phyloP scores from a whole-genome alignment of 2,113 vertebrate genomes.

The Elaphurus davidianus region DNA sequence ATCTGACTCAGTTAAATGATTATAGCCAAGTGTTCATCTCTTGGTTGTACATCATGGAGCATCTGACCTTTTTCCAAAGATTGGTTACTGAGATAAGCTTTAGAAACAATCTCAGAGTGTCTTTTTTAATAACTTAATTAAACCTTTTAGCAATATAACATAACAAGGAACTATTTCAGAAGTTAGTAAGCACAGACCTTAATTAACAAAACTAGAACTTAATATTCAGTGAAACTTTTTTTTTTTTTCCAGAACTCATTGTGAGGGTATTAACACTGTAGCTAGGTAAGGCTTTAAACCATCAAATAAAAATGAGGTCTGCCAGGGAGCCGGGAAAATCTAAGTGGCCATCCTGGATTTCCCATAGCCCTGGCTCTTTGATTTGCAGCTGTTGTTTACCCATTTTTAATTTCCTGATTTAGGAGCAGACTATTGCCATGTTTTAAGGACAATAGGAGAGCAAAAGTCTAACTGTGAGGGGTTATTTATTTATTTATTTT shows the following conservation, averaged over 20 bases:
- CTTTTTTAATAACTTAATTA: not conserved
- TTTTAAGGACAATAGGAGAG: not conserved
- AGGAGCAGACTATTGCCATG: not conserved
- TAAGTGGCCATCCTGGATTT: not conserved
- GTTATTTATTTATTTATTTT: not conserved
- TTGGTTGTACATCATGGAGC: not conserved
- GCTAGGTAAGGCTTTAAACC: not conserved
- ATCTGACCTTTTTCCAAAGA: not conserved
- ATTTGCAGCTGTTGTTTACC: not conserved
- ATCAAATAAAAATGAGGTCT: not conserved
- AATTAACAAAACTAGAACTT: not conserved
- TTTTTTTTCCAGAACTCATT: not conserved
- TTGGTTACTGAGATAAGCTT: not conserved
- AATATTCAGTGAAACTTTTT: not conserved
- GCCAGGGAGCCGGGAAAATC: not conserved
- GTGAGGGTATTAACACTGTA: not conserved
- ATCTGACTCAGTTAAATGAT: not conserved
- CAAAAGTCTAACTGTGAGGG: not conserved
- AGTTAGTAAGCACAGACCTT: not conserved
- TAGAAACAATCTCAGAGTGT: not conserved
- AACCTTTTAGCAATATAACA: not conserved
- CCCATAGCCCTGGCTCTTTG: not conserved
- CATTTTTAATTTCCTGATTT: not conserved
- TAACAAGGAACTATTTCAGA: not conserved
- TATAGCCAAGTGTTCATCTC: not conserved